A percentile compares a stretch with the other conserved stretches of the same genome.
Conservation (phyloP, 2,888 invertebrate genomes). For the Chesias legatella region DNA sequence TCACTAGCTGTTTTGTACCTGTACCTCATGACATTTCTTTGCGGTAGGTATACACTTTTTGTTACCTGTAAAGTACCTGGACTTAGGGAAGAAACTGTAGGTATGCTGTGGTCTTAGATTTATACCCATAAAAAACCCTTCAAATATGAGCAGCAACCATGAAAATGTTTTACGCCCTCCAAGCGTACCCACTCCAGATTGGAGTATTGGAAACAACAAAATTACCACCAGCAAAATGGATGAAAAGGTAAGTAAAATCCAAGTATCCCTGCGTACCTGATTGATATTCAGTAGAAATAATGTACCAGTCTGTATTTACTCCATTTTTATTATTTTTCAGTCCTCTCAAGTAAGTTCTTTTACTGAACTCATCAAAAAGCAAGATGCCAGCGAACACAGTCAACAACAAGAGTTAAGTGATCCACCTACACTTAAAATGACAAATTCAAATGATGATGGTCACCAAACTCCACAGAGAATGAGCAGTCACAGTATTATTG, state of each 20-base stretch:
- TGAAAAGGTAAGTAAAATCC: constrained; percentile 18
- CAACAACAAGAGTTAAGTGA: constrained; percentile 12
- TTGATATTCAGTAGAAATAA: background rate
- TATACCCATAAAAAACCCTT: no score
- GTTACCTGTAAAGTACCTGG: no score
- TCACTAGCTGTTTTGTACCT: no score
- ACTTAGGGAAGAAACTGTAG: no score
- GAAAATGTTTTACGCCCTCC: constrained; percentile 8
- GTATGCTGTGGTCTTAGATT: no score
- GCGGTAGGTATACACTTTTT: no score
- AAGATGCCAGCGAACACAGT: constrained; percentile 5
- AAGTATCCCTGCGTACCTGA: no score
- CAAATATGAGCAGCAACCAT: constrained; percentile 2
- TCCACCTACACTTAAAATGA: background rate
- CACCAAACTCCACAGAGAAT: constrained; percentile 15
- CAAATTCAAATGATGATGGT: constrained; percentile 4
- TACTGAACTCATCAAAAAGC: constrained; percentile 3
- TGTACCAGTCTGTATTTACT: background rate
- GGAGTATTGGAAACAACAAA: constrained; percentile 26
- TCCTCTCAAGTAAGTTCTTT: background rate
- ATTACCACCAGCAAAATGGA: background rate
- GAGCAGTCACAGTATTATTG: constrained; percentile 5
- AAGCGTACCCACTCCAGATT: constrained; percentile 39
- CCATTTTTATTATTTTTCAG: constrained; percentile 1
- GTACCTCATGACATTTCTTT: no score